A percentile compares a stretch with the other conserved stretches of the same genome.
Conservation (phyloP, 2,113 vertebrate genomes). For the Stercorarius parasiticus region DNA sequence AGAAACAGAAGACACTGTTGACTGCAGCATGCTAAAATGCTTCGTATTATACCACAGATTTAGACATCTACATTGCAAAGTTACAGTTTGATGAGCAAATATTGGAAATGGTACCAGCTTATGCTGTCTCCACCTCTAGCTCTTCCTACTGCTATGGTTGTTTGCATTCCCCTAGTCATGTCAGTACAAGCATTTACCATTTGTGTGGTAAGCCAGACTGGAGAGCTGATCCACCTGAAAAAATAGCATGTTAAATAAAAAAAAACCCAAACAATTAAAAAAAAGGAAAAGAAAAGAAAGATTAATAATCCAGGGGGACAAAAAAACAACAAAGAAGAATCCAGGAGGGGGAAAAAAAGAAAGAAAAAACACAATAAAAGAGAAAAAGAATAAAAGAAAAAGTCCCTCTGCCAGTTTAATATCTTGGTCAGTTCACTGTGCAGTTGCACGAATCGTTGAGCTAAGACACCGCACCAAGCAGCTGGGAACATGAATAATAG, state of each 20-base stretch:
- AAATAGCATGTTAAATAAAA: background rate
- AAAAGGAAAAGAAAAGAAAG: background rate
- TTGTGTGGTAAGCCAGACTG: background rate
- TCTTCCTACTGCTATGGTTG: background rate
- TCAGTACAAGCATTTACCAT: background rate
- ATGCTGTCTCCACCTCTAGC: background rate
- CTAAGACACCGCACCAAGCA: background rate
- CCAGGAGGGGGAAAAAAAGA: background rate
- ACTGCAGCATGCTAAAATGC: background rate
- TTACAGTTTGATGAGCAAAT: background rate
- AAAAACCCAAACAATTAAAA: background rate
- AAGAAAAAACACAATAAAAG: background rate
- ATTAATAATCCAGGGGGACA: too few species aligned
- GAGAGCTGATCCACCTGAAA: background rate
- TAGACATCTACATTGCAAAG: background rate
- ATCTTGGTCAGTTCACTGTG: background rate
- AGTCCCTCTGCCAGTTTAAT: background rate
- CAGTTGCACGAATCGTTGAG: background rate
- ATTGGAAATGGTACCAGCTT: background rate
- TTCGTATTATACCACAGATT: background rate
- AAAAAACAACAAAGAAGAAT: background rate
- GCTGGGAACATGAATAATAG: background rate
- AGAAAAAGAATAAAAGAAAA: background rate
- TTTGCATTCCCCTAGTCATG: background rate
- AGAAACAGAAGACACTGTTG: background rate